Conservation (phyloP, 2,888 invertebrate species). For the Drosophila peninsularis region DNA sequence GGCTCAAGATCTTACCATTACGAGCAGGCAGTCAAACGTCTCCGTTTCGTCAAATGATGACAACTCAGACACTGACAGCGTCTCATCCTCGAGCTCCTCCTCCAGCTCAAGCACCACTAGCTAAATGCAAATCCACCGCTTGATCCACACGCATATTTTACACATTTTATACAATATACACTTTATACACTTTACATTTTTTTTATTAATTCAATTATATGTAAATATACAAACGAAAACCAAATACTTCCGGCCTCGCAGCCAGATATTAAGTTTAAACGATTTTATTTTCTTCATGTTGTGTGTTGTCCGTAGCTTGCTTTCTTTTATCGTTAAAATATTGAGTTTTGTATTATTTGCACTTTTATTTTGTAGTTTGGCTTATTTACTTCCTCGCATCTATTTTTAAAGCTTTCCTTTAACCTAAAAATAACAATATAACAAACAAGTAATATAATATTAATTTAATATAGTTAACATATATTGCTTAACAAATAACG, state of each 20-base stretch:
- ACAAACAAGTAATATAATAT: neutral
- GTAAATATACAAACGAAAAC: constrained; percentile 40
- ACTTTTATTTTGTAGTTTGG: constrained; percentile 16
- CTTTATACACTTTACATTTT: constrained; percentile 26
- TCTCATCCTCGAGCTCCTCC: constrained; percentile 38
- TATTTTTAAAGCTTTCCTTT: constrained; percentile 9
- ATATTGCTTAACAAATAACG: constrained; percentile 6
- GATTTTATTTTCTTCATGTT: constrained; percentile 38
- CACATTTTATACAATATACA: constrained; percentile 30
- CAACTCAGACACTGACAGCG: constrained; percentile 39
- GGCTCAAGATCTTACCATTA: constrained; percentile 71
- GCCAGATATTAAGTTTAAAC: constrained; percentile 2
- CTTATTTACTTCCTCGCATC: constrained; percentile 8
- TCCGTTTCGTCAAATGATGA: constrained; percentile 30
- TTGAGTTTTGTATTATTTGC: constrained; percentile 3
- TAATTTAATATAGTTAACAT: neutral
- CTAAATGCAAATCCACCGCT: constrained; percentile 14
- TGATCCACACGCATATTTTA: constrained; percentile 21
- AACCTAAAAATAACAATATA: constrained; percentile 6
- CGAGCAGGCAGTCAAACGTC: constrained; percentile 24
- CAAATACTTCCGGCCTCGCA: neutral
- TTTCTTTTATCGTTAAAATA: constrained; percentile 2
- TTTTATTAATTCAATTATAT: constrained; percentile 26
- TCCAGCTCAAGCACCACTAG: constrained; percentile 8
- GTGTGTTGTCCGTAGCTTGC: constrained; percentile 58